A percentile compares a stretch with the other conserved stretches of the same genome.
Evolutionary conservation across 1,140 invertebrate species (phyloP).

Genomic region (Dryas iulia): DNA sequence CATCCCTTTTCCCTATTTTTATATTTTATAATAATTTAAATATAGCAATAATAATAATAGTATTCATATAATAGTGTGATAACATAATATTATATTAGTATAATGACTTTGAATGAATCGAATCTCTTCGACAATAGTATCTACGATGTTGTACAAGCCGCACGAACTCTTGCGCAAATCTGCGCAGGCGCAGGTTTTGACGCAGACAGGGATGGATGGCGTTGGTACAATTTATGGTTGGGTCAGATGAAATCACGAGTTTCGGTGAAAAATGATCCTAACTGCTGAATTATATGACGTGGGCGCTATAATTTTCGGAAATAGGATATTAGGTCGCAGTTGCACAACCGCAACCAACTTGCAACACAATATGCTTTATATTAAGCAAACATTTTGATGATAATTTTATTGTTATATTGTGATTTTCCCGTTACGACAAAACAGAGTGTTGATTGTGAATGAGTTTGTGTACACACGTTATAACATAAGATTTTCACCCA

Average conservation of each 20-base stretch:
- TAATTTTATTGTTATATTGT: too few species aligned
- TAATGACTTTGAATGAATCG: slow-evolving; percentile 33
- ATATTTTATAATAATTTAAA: too few species aligned
- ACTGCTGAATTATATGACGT: slow-evolving; percentile 19
- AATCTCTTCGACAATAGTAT: slow-evolving; percentile 34
- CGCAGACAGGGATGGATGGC: slow-evolving; percentile 36
- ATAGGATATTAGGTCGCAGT: slow-evolving; percentile 5
- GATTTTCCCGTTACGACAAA: too few species aligned
- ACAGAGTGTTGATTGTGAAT: too few species aligned
- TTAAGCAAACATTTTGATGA: neutral
- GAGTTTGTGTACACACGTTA: too few species aligned
- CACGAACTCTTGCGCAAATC: slow-evolving; percentile 50
- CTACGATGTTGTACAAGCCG: slow-evolving; percentile 8
- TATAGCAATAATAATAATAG: too few species aligned
- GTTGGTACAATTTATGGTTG: slow-evolving; percentile 21
- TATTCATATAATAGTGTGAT: too few species aligned
- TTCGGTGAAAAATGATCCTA: slow-evolving; percentile 40
- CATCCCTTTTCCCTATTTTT: too few species aligned
- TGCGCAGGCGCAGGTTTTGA: slow-evolving; percentile 42
- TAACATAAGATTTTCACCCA: too few species aligned
- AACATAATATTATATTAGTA: neutral
- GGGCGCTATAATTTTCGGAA: slow-evolving; percentile 23
- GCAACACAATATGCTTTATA: neutral
- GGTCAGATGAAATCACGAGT: slow-evolving; percentile 41
- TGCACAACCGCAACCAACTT: neutral